Evolutionary conservation across 2,113 vertebrate genomes (phyloP), one percentile per base, ranked within the genome.

Genomic region (Tricholaema leucomelas): DNA sequence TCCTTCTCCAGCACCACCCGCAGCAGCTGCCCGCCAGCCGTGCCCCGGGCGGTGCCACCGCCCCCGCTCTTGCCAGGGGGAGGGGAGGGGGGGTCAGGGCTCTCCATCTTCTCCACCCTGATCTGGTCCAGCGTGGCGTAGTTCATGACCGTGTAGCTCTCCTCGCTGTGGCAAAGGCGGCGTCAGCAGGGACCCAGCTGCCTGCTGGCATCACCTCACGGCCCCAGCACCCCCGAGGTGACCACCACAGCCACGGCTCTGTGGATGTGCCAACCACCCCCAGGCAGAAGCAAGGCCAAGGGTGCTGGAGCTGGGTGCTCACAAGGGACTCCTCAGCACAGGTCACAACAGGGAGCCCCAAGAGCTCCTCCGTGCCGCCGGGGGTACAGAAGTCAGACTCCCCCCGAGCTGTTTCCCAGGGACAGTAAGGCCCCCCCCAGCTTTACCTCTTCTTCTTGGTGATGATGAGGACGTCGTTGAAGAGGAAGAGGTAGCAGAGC

Each of bases 361-460:
- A 0, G 2, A 35, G 27, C 54, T 42, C 7, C 63, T 52, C 17
- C 0, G 2, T 1, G 13, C 33, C 24, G n/a, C 85, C 23, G 1
- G 1, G 12, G 35, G 60, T 70, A 46, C 0, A 0, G 13, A 27
- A 40, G 11, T 23, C n/a, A 33, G 15, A 24, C n/a, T n/a, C 40
- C 20, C 31, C 19, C 9, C 11, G 2, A 35, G 38, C 7, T 31
- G 55, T 6, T 35, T 14, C 4, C 18, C 10, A 31, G 44, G 10
- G 55, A 24, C 46, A 77, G 30, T 12, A 35, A 46, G 64, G 3
- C 4, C 19, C 6, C 10, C 35, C 11, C 3, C 0, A 12, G 60
- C 17, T 44, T 85, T 63, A 99, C 99, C 98, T 99, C 96, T 98
- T 99, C 96, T 98, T 99, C 97, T 97, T 99, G 91, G 99, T 99